These are phyloP conservation scores for Dryococelus australis DNA, from an alignment of 2,888 invertebrate species.

Conservation along the genomic window DNA sequence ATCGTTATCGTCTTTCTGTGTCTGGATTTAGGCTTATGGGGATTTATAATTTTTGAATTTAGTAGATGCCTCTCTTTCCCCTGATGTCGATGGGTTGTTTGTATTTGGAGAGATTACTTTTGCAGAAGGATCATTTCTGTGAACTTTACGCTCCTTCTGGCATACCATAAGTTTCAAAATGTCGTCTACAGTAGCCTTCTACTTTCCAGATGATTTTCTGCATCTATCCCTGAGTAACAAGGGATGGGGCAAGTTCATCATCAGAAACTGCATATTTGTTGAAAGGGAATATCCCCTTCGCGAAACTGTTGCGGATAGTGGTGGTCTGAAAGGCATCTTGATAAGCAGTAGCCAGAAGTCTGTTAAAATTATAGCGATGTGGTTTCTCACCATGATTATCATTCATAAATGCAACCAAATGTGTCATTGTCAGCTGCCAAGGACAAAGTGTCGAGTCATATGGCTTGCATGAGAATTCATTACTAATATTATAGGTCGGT, in stretches of 20 bases:
- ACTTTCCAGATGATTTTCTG: not conserved
- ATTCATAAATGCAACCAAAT: not conserved
- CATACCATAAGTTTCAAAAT: not conserved
- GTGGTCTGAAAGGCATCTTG: slow-evolving; percentile 22
- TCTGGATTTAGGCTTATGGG: not conserved
- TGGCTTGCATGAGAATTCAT: slow-evolving; percentile 25
- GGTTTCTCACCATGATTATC: slow-evolving; percentile 23
- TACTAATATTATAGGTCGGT: slow-evolving; percentile 22
- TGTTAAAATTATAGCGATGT: slow-evolving; percentile 16
- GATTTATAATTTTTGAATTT: not conserved
- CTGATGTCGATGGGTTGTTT: not conserved
- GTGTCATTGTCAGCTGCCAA: slow-evolving; percentile 26
- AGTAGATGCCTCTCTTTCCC: not conserved
- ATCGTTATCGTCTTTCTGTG: not conserved
- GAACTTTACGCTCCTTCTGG: not conserved
- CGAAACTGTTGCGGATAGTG: slow-evolving; percentile 26
- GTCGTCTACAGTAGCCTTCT: slow-evolving; percentile 11
- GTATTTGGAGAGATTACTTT: not conserved
- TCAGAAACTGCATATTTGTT: slow-evolving; percentile 22
- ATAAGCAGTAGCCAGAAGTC: not conserved
- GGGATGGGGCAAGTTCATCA: slow-evolving; percentile 20
- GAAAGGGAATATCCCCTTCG: slow-evolving; percentile 19
- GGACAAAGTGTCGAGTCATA: slow-evolving; percentile 22
- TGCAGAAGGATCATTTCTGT: not conserved
- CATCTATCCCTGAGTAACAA: slow-evolving; percentile 22